Base-by-base conservation (phyloP, 2,888 invertebrate species). In the Lacanobia wlatinum region DNA sequence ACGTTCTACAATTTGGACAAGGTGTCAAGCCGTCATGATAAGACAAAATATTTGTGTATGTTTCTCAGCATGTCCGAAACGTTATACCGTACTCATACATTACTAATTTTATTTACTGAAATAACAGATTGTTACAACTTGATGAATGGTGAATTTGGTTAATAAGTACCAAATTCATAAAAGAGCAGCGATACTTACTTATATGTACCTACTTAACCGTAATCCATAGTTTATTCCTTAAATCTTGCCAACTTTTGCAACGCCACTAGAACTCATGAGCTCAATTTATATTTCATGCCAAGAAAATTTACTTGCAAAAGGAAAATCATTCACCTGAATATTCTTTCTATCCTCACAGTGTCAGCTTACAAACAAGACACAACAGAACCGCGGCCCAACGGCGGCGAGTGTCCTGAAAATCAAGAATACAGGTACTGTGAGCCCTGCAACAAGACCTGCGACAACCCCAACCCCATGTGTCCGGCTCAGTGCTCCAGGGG, bases 351-450 rank as follows among this genome's bases (percentile, higher is more conserved):
- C 1, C 53, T 73, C 23, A 7, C 8, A 91, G 90, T 78, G 9
- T 73, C 83, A 46, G 73, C 86, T 5, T 87, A 84, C 77, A 89
- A 83, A 12, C 82, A 83, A 67, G 90, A 93, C 6, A 91, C 93
- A 0, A 84, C 92, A 0, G 94, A 94, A n/a, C 94, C 94, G 0
- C 90, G 92, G 0, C 64, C 84, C 7, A 82, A 87, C 60, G 85
- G 84, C 8, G 85, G 85, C n/a, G 61, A 68, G 4, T 94, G 94
- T 53, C 91, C 92, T 0, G 74, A 85, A 0, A 85, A 92, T 76
- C 92, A 94, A 46, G 94, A 93, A 84, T 94, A 93, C 87, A 81
- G 90, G 12, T 90, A 89, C 82, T 94, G 94, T 53, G 94, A 94
- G 76, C 87, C 91, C 0, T 94, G 94, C 77, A 88, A 88, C 78